Evolutionary conservation across 64 coral and sea anemone genomes (phyloP).

Genomic region (Orbicella faveolata): DNA sequence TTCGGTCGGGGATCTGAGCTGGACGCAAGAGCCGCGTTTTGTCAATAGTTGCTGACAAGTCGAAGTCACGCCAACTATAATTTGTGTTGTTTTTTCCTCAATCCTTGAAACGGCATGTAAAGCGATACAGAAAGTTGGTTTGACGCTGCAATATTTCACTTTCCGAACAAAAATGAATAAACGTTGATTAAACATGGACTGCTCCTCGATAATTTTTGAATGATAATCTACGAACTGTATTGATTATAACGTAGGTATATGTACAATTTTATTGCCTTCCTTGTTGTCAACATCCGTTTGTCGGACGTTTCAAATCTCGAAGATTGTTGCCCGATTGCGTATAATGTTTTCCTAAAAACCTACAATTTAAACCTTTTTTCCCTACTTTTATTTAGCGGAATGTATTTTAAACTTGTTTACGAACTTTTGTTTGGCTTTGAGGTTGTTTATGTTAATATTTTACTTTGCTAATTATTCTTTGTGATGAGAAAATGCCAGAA

Average conservation of each 20-base stretch:
- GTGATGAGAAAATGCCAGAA: background rate
- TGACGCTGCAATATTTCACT: too few relatives aligned
- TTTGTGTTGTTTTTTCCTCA: background rate
- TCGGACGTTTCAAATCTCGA: background rate
- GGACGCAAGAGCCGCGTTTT: background rate
- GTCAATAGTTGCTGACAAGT: too few relatives aligned
- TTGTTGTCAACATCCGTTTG: background rate
- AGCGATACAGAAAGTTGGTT: background rate
- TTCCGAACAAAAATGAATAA: background rate
- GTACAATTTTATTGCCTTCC: background rate
- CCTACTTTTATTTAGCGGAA: background rate
- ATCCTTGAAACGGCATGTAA: background rate
- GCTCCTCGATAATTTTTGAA: background rate
- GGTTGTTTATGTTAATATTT: slow-evolving; percentile 9
- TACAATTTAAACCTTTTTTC: background rate
- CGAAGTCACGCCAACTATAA: slow-evolving; percentile 4
- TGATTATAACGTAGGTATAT: background rate
- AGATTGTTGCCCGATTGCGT: background rate
- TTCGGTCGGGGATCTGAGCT: background rate
- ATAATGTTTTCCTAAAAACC: background rate
- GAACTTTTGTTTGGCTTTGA: slow-evolving; percentile 5
- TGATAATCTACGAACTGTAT: background rate
- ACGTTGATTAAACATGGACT: background rate
- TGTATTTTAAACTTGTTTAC: slow-evolving; percentile 24
- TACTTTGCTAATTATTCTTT: background rate